These are phyloP conservation scores for Pipistrellus kuhlii DNA, from an alignment of 2,797 vertebrate species.

Conservation along the genomic window DNA sequence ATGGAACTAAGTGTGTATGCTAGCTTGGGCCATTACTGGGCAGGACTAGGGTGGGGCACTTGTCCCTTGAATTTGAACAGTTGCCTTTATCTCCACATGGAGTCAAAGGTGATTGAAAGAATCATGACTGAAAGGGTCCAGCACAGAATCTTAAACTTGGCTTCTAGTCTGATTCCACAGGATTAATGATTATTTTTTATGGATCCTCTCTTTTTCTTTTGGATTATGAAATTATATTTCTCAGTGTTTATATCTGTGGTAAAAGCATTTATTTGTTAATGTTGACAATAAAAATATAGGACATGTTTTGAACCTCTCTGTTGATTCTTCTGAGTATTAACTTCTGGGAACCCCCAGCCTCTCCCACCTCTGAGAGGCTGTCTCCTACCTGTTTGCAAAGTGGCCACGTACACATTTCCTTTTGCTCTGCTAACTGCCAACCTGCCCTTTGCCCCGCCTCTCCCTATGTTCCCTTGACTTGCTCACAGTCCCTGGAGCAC, in stretches of 20 bases:
- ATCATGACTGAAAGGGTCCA: background rate
- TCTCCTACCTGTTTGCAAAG: fast-evolving
- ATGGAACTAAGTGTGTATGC: background rate
- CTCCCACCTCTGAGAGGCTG: background rate
- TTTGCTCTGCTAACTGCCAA: background rate
- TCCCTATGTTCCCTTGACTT: fast-evolving
- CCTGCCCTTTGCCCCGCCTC: fast-evolving
- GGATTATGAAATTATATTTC: background rate
- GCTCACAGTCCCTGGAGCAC: no score
- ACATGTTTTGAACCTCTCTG: background rate
- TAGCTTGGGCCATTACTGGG: fast-evolving
- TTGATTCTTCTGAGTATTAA: fast-evolving
- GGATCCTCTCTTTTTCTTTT: background rate
- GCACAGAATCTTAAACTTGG: background rate
- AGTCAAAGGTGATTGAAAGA: background rate
- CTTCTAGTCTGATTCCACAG: background rate
- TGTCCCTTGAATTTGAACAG: background rate
- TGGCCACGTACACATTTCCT: fast-evolving
- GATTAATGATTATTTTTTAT: background rate
- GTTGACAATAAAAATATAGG: background rate
- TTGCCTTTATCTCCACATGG: background rate
- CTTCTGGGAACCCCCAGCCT: fast-evolving
- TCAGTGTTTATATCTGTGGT: background rate
- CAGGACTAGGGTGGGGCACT: fast-evolving
- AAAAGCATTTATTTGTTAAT: background rate